Evolutionary conservation across 2,888 invertebrate species (phyloP), one percentile per base, ranked within the genome.

Genomic region (Caenorhabditis sulstoni): DNA sequence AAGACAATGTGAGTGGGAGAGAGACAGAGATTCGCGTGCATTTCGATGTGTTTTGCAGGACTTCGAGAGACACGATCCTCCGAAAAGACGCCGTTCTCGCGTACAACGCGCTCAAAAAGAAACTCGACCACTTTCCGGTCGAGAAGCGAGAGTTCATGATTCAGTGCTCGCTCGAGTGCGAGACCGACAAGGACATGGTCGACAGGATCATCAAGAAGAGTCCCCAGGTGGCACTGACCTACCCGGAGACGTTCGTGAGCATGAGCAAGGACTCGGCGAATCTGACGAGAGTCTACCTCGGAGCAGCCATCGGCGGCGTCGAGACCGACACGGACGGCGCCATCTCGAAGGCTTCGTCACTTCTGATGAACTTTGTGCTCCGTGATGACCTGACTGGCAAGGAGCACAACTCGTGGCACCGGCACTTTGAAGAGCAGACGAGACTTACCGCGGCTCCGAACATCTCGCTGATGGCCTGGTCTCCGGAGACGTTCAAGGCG

Each of bases 281-380:
- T 35, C 67, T 85, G 62, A 86, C 81, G n/a, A 45, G 82, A 18
- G 74, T 83, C 18, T 86, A 82, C 62, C 68, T 86, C 12, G 84
- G 82, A 4, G 68, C 78, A 20, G 65, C 82, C 2, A 81, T 86
- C 47, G 86, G 84, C 58, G 85, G 87, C 20, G 85, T 86, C 1
- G 85, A 85, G 23, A 82, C 81, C 8, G 87, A 87, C 62, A 71
- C 84, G 16, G 87, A 87, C 66, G 86, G 86, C 9, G 84, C 85
- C 1, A 83, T 89, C 20, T 73, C 85, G 9, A 77, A 83, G 37
- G 87, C 88, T 2, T 80, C 83, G 14, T 81, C 87, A 8, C 74
- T 89, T 8, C 47, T 85, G 52, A 79, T 85, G 80, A 82, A 76
- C 16, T 86, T 88, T 66, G 81, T 82, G 35, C 47, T 89, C 65